Percentiles rank a stretch among this genome's conserved stretches.
Conservation (phyloP, 2,888 invertebrate genomes). For the Melanchra persicariae region DNA sequence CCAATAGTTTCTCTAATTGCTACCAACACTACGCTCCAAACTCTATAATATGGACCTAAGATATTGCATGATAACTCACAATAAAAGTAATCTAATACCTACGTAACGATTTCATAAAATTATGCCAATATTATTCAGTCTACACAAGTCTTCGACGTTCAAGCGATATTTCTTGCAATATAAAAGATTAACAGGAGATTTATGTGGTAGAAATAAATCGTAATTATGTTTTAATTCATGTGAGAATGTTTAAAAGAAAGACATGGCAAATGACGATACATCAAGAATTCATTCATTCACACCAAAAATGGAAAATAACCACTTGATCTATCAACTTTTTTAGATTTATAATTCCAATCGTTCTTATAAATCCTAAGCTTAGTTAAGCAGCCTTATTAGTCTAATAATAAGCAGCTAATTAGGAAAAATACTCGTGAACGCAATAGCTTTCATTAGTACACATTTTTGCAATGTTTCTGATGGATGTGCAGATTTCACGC, state of each 20-base stretch:
- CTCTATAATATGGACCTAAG: constrained; percentile 25
- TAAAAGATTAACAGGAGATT: constrained; percentile 13
- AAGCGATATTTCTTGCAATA: constrained; percentile 22
- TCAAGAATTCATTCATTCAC: background rate
- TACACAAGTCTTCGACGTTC: constrained; percentile 4
- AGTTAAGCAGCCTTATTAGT: constrained; percentile 16
- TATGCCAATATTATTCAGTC: constrained; percentile 47
- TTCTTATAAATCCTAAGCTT: background rate
- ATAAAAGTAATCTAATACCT: constrained; percentile 48
- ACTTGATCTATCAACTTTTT: background rate
- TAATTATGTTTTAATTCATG: constrained; percentile 6
- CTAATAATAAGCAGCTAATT: background rate
- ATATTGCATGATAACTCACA: constrained; percentile 49
- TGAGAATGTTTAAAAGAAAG: constrained; percentile 17
- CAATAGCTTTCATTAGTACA: background rate
- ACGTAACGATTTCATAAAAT: constrained; percentile 62
- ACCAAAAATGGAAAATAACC: background rate
- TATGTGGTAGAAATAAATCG: constrained; percentile 19
- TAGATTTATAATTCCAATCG: background rate
- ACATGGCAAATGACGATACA: background rate
- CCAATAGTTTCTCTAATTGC: background rate
- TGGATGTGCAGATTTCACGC: background rate
- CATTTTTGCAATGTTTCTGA: background rate
- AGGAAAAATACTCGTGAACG: constrained; percentile 6
- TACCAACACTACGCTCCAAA: background rate